These are phyloP conservation scores for Numenius phaeopus DNA, from an alignment of 2,797 vertebrate genomes.

Conservation along the genomic window DNA sequence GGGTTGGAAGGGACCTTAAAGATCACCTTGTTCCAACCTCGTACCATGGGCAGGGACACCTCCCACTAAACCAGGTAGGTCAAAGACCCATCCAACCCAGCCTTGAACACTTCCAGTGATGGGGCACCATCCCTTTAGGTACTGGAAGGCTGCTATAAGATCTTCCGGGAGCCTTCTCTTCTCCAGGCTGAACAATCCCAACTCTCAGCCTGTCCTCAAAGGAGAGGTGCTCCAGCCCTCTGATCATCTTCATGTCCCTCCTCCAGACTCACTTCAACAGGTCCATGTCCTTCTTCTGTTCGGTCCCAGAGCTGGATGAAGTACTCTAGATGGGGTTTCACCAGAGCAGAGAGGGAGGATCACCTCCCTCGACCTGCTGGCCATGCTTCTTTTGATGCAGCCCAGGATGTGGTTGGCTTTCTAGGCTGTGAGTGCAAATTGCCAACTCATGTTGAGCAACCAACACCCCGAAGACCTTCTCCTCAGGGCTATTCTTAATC, in stretches of 20 bases:
- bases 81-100: background rate
- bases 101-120: background rate
- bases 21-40: background rate
- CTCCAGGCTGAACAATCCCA: background rate
- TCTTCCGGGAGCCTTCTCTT: background rate
- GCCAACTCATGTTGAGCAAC: background rate
- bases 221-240: background rate
- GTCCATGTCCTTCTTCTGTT: background rate
- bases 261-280: background rate
- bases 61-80: background rate
- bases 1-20: background rate
- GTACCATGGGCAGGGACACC: background rate
- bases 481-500: background rate
- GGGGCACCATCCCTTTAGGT: background rate
- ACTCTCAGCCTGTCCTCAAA: background rate
- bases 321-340: background rate
- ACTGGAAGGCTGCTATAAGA: background rate
- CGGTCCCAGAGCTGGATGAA: background rate
- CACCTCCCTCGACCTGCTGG: background rate
- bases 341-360: background rate
- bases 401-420: background rate
- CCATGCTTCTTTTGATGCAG: background rate
- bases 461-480: background rate
- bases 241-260: background rate
- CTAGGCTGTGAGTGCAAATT: background rate